Evolutionary conservation across 2,113 vertebrate genomes (phyloP).

Genomic region (Nestor notabilis): DNA sequence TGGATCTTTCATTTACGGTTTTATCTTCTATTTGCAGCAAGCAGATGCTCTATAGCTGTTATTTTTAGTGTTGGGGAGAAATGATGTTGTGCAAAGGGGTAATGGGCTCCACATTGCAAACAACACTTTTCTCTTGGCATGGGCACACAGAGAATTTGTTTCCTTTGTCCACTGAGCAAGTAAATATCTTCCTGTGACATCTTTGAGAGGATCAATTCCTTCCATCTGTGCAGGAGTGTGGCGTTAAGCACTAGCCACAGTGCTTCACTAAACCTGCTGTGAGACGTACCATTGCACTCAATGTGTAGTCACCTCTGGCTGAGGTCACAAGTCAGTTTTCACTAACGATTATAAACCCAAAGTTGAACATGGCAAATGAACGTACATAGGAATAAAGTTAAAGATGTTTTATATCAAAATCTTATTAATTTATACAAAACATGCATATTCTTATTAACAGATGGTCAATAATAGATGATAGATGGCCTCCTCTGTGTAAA

Average conservation of each 20-base stretch:
- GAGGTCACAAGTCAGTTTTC: not conserved
- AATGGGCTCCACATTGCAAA: not conserved
- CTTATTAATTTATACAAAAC: not conserved
- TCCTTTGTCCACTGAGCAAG: not conserved
- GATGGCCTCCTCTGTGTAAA: constrained; percentile 42
- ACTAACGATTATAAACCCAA: not conserved
- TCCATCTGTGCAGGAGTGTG: not conserved
- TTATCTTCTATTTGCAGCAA: not conserved
- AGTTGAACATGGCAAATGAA: not conserved
- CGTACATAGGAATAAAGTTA: not conserved
- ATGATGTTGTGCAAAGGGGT: not conserved
- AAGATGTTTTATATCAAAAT: not conserved
- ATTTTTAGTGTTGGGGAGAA: not conserved
- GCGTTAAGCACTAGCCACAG: accelerated
- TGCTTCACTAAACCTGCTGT: accelerated
- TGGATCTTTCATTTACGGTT: not conserved
- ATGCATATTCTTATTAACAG: not conserved
- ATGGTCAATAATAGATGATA: constrained; percentile 53
- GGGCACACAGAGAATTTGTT: not conserved
- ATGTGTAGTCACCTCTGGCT: not conserved
- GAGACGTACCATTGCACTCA: not conserved
- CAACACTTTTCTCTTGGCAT: accelerated
- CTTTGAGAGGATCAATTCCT: not conserved
- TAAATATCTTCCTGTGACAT: not conserved
- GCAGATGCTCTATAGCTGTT: not conserved